Evolutionary conservation across 2,888 invertebrate species (phyloP).

Genomic region (Leptarthrus brevirostris): DNA sequence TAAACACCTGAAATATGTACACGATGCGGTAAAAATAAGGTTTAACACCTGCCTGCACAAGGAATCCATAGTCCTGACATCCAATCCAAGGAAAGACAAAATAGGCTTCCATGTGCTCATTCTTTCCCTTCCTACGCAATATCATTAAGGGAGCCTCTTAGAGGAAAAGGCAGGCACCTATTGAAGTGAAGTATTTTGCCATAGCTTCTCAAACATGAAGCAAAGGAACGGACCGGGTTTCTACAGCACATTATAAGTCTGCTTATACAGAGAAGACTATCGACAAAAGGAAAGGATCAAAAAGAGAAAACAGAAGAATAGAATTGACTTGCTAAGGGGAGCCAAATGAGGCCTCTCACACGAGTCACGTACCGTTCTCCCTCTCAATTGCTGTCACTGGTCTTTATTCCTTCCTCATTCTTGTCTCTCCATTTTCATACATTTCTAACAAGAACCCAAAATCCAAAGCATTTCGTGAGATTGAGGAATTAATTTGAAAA

Average conservation of each 20-base stretch:
- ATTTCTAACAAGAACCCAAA: background rate
- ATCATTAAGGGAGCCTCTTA: too few relatives aligned
- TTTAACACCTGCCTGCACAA: conserved; percentile 30
- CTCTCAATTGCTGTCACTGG: background rate
- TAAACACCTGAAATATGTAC: conserved; percentile 31
- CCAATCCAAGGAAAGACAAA: too few relatives aligned
- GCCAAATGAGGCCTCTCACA: conserved; percentile 14
- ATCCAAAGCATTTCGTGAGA: conserved; percentile 40
- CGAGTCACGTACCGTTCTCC: background rate
- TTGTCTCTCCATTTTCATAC: background rate
- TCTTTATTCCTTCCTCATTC: background rate
- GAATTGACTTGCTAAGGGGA: conserved; percentile 33
- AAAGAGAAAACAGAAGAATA: conserved; percentile 14
- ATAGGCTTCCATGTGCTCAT: too few relatives aligned
- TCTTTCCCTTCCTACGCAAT: too few relatives aligned
- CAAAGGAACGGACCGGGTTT: background rate
- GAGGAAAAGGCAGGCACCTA: too few relatives aligned
- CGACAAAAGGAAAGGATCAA: background rate
- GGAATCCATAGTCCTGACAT: conserved; percentile 8
- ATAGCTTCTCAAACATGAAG: background rate
- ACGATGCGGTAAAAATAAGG: conserved; percentile 25
- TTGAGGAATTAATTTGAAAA: conserved; percentile 44
- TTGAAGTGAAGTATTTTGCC: conserved; percentile 16
- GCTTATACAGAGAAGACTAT: background rate
- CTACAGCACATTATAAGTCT: background rate